phyloP scores from a whole-genome alignment of 2,888 invertebrate genomes.

The Caenorhabditis wallacei region DNA sequence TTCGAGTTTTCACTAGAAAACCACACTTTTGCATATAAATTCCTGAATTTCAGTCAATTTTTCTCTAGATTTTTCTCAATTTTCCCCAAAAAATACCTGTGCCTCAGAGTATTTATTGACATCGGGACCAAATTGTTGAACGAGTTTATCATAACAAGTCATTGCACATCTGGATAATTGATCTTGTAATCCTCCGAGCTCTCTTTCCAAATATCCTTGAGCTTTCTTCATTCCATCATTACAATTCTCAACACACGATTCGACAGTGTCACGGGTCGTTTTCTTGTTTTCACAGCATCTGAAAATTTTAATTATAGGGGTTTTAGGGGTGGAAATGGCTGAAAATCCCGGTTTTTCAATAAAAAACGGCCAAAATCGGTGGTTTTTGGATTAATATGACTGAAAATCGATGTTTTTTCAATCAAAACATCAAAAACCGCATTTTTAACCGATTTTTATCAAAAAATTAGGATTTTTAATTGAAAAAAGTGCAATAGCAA shows the following conservation, averaged over 20 bases:
- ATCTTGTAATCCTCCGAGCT: conserved; percentile 75
- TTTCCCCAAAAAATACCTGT: too few species aligned
- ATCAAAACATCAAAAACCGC: too few species aligned
- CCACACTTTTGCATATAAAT: neutral
- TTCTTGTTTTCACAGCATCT: conserved; percentile 77
- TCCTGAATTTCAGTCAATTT: too few species aligned
- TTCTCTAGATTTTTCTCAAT: too few species aligned
- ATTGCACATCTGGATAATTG: conserved; percentile 79
- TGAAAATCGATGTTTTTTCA: too few species aligned
- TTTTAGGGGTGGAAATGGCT: neutral
- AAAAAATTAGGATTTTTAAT: too few species aligned
- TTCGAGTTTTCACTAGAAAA: neutral
- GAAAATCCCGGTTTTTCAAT: too few species aligned
- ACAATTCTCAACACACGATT: conserved; percentile 78
- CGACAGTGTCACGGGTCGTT: conserved; percentile 74
- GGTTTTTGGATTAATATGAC: too few species aligned
- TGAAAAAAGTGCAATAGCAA: too few species aligned
- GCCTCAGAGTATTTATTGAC: conserved; percentile 73
- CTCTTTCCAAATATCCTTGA: conserved; percentile 75
- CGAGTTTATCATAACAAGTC: conserved; percentile 79
- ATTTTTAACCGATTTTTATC: too few species aligned
- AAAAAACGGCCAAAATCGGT: too few species aligned
- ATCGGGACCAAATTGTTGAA: conserved; percentile 75
- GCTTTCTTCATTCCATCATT: conserved; percentile 78
- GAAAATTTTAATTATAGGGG: conserved; percentile 16